These are phyloP conservation scores for Athene noctua DNA, from an alignment of 2,113 vertebrate species.

Conservation along the genomic window DNA sequence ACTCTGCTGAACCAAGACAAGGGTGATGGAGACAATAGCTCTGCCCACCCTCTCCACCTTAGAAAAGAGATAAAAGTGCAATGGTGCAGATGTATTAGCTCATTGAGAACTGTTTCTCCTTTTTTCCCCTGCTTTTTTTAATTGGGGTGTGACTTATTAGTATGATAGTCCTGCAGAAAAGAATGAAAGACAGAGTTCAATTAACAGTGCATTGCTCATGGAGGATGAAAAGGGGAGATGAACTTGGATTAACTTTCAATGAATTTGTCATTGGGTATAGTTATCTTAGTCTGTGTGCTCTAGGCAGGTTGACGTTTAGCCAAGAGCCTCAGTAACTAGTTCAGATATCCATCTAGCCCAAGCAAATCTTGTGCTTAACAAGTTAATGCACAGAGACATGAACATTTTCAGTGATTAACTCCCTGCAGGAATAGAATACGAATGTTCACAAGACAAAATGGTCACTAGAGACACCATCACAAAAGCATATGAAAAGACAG, in stretches of 20 bases:
- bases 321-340: neutral
- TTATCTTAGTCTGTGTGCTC: neutral
- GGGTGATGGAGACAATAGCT: neutral
- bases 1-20: neutral
- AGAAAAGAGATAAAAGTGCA: neutral
- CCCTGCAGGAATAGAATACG: neutral
- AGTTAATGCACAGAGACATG: neutral
- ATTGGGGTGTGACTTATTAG: neutral
- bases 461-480: neutral
- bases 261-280: neutral
- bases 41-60: neutral
- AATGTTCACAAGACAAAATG: neutral
- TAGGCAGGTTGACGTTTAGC: neutral
- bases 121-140: neutral
- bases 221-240: neutral
- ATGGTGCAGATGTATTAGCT: neutral
- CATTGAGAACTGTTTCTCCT: neutral
- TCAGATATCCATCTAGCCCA: neutral
- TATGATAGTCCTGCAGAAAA: neutral
- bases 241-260: neutral
- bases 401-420: neutral
- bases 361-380: neutral
- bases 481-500: neutral
- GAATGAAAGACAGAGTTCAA: neutral
- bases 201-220: neutral